Evolutionary conservation across 2,888 invertebrate genomes (phyloP), one percentile per base, ranked within the genome.

Genomic region (Andrena camellia): DNA sequence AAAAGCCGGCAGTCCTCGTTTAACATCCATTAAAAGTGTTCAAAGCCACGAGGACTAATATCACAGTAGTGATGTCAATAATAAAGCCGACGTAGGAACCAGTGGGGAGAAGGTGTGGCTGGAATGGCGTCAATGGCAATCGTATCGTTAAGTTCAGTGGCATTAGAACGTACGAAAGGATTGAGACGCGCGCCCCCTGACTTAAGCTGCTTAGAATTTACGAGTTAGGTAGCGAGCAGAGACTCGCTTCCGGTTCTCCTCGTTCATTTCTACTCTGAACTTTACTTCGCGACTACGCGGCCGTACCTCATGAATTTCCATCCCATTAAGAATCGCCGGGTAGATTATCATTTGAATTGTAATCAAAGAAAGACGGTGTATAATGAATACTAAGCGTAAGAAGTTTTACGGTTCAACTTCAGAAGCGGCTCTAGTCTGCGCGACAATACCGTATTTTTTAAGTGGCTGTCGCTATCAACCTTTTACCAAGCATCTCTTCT

Each of bases 161-260:
- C 54, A 75, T 71, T 62, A 64, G 68, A 64, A 57, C 75, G 63
- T 72, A 81, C 70, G 50, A 68, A 67, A 60, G 68, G 86, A 80
- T 78, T 71, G 80, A 74, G 76, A 64, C 69, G 81, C 73, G 63
- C 70, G 69, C 52, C 82, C 57, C 10, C 23, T 26, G 57, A 57
- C 26, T 57, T 86, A 86, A 86, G 86, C 86, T 86, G 86, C 86
- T 86, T 86, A 86, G 86, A 87, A 87, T 86, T 87, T 87, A 87
- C 86, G 86, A 85, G 83, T 80, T 78, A 66, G 79, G 68, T 59
- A 70, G 60, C 81, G 68, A 67, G 57, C 63, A 59, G 63, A 59
- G 69, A 54, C 66, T 67, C 63, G 52, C 66, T 80, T 74, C 60
- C 70, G 29, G 26, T 57, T 35, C 76, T 54, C 48, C 29, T 74